Conservation (phyloP, 2,888 invertebrate species). For the Diplazon laetatorius region DNA sequence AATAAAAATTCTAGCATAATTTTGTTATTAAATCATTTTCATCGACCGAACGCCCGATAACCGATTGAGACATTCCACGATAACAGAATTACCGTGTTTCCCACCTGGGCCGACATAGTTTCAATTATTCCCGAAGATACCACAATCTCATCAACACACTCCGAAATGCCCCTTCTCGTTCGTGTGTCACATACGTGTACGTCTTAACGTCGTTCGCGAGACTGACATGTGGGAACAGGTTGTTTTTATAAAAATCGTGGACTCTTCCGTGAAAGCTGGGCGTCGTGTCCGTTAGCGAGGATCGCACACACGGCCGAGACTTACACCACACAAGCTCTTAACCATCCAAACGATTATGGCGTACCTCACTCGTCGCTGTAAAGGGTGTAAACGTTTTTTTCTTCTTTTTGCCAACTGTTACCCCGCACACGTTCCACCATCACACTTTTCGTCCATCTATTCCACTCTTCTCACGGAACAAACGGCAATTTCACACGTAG, state of each 20-base stretch:
- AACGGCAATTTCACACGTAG: conserved; percentile 29
- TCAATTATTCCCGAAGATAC: too few relatives aligned
- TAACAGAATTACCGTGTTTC: too few relatives aligned
- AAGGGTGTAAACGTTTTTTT: conserved; percentile 34
- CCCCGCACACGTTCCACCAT: too few relatives aligned
- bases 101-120: too few relatives aligned
- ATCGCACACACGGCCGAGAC: conserved; percentile 2
- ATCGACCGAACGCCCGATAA: too few relatives aligned
- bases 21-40: too few relatives aligned
- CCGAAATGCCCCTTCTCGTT: too few relatives aligned
- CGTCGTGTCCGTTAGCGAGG: conserved; percentile 71
- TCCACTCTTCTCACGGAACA: conserved; percentile 2
- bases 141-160: too few relatives aligned
- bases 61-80: too few relatives aligned
- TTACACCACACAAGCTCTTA: not conserved
- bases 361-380: not conserved
- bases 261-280: conserved; percentile 77
- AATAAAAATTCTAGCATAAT: too few relatives aligned
- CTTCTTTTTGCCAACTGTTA: not conserved
- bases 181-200: too few relatives aligned
- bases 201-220: conserved; percentile 58
- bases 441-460: too few relatives aligned
- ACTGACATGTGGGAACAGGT: conserved; percentile 76
- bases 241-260: conserved; percentile 76
- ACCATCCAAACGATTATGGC: conserved; percentile 15